Base-by-base conservation (phyloP, 2,797 vertebrate species). In the Syngnathus acus region DNA sequence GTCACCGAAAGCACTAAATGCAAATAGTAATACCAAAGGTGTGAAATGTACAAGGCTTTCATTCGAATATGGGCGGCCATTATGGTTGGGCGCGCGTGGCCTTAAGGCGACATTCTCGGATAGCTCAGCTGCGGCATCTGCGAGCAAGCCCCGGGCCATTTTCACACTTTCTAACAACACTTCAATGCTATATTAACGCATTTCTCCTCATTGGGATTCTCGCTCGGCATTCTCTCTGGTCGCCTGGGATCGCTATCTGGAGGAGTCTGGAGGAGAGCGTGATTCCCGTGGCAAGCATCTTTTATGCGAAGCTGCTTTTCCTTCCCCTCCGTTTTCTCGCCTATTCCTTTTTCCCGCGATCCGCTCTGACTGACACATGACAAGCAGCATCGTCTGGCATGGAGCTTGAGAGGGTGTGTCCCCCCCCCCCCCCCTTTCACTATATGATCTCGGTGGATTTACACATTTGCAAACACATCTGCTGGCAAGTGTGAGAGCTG, bases 101-200 rank as follows among this genome's bases (percentile, higher is more conserved):
- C 82, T 68, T 60, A 69, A 78, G 79, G 78, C 64, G 11, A 61
- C 60, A 26, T n/a, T 40, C 72, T 51, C 19, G 76, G 70, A 79
- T 76, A 75, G 68, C 66, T 82, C 70, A 68, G 71, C 79, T 73
- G 50, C 23, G 6, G 78, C 40, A 64, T 67, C 68, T 69, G 69
- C 40, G 65, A 79, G 74, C 68, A 70, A 86, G 82, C 85, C 73
- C 69, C 72, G 78, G 82, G 83, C 70, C 85, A 78, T 82, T 82
- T 82, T 83, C 72, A 65, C 79, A 83, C 78, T 75, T 67, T 78
- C 71, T 75, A 79, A 74, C 78, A 78, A 75, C 76, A 72, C 72
- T 1, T 79, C 75, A 37, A 68, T 83, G 66, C 68, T 77, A 81
- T 82, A 78, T 81, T 78, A 78, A 81, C 79, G 73, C 72, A 68